A percentile compares a stretch with the other conserved stretches of the same genome.
Evolutionary conservation across 2,797 vertebrate genomes (phyloP).

Genomic region (Florisuga fusca): DNA sequence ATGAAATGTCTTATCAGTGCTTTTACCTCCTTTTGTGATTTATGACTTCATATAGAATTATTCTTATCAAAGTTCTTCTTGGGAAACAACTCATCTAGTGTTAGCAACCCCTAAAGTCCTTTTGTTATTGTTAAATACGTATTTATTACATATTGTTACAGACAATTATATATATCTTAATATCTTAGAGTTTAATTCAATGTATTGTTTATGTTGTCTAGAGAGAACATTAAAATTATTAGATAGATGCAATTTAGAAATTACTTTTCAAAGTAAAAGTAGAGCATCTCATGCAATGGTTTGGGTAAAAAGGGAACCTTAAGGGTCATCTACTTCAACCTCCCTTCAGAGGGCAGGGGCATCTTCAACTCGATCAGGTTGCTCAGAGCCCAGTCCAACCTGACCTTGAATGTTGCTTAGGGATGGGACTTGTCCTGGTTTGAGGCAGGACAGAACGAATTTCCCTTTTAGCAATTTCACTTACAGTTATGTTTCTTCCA

Average conservation of each 20-base stretch:
- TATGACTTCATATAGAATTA: background rate
- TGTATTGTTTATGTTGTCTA: background rate
- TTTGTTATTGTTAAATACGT: background rate
- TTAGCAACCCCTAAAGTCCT: background rate
- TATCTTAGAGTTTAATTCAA: background rate
- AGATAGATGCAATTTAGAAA: background rate
- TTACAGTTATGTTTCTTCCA: too few species aligned
- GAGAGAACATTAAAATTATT: background rate
- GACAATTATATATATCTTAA: background rate
- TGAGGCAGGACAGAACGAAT: too few species aligned
- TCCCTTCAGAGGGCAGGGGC: too few species aligned
- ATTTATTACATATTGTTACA: background rate
- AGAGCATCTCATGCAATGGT: too few species aligned
- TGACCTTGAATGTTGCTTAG: too few species aligned
- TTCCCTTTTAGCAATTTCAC: too few species aligned
- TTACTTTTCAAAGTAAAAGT: background rate
- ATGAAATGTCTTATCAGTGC: background rate
- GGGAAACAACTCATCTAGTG: background rate
- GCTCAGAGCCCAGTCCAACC: too few species aligned
- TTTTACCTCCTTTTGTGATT: background rate
- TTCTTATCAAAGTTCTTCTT: background rate
- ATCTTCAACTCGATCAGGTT: too few species aligned
- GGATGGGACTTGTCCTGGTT: too few species aligned
- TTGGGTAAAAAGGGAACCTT: too few species aligned
- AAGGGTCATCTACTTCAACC: too few species aligned